Evolutionary conservation across 2,797 vertebrate species (phyloP), one percentile per base, ranked within the genome.

Genomic region (Sebastes cheni): DNA sequence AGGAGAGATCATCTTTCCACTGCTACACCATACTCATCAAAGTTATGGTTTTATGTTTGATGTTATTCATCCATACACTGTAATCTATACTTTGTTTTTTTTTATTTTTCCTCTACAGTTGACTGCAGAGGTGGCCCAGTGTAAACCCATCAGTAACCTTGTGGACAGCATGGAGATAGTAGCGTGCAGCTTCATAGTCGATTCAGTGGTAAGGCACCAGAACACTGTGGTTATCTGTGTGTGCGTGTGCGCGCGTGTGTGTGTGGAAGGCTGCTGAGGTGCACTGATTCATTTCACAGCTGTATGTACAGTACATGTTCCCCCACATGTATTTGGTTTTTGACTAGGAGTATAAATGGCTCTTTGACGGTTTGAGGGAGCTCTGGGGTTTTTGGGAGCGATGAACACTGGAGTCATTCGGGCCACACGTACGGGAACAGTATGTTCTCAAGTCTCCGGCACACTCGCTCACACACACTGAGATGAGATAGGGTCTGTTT

Each of bases 101-200:
- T 81, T 30, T 66, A 5, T 7, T 74, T 84, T 66, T 80, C 10
- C 60, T 79, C 72, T 89, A n/a, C 89, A 99, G 99, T 84, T 99
- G 85, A 91, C 91, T 12, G 83, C 94, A 91, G 96, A 98, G 62
- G 96, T 99, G 62, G 97, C 97, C 8, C 94, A 97, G 78, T 99
- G 99, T 93, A 99, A 97, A 84, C 98, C 98, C 6, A 90, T 98
- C 92, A 97, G 97, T 88, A 99, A 98, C 50, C 93, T 97, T 2
- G 88, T 99, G 76, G 98, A 99, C 90, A 97, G 97, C 3, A 91
- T 95, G 75, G 95, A 97, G 86, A 96, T 99, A 34, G 93, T 98
- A 81, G 95, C 95, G 7, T 99, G 99, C 93, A 96, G 96, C 94
- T 98, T 97, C 84, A 68, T 98, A 34, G 75, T 96, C 0, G 95